Percentiles rank a stretch among this genome's conserved stretches.
These are phyloP conservation scores for Echeneis naucrates DNA, from an alignment of 2,797 vertebrate species.

Conservation along the genomic window DNA sequence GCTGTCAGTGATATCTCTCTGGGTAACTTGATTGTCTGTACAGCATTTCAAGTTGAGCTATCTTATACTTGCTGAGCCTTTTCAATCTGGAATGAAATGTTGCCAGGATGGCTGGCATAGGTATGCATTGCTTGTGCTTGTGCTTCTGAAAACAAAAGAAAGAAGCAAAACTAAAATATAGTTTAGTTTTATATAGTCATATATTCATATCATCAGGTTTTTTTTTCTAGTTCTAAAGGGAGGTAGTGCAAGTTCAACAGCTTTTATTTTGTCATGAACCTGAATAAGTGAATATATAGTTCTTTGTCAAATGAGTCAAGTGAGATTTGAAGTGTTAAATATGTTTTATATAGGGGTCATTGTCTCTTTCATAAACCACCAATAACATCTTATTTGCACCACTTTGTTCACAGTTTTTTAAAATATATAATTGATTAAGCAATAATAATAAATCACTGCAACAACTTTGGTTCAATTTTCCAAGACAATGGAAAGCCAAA, in stretches of 20 bases:
- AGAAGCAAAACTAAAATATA: background rate
- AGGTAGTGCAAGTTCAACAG: background rate
- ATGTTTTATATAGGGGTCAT: background rate
- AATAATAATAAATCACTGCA: constrained; percentile 20
- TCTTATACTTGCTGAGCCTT: background rate
- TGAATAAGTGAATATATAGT: background rate
- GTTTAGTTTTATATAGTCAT: too few species aligned
- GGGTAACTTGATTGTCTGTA: background rate
- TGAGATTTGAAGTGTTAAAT: too few species aligned
- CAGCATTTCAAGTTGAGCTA: background rate
- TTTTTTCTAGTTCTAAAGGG: background rate
- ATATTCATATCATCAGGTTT: background rate
- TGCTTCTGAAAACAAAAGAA: background rate
- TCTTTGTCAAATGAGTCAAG: constrained; percentile 14
- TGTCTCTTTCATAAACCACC: constrained; percentile 15
- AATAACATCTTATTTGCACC: constrained; percentile 12
- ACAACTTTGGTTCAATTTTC: constrained; percentile 37
- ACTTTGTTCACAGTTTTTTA: constrained; percentile 18
- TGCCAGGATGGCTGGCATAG: background rate
- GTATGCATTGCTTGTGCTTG: too few species aligned
- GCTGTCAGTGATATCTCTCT: background rate
- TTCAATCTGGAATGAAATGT: background rate
- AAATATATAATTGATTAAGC: constrained; percentile 33
- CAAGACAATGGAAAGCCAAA: constrained; percentile 21
- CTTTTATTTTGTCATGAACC: background rate